These are phyloP conservation scores for Doryteuthis pealeii DNA, from an alignment of 1,140 invertebrate species.

Conservation along the genomic window DNA sequence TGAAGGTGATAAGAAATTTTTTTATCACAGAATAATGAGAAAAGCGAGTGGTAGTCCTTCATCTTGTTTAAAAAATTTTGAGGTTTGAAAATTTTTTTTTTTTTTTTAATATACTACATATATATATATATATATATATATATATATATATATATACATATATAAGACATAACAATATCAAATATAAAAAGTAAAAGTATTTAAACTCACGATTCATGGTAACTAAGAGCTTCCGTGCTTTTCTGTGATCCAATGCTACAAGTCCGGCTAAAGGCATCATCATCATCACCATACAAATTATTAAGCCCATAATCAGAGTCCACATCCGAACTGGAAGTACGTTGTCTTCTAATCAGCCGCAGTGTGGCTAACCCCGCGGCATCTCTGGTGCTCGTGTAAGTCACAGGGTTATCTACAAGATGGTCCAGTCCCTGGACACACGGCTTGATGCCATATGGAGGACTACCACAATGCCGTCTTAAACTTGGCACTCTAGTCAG, in stretches of 20 bases:
- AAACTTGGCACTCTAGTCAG: conserved; percentile 51
- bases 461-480: conserved; percentile 31
- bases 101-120: too few relatives aligned
- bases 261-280: not conserved
- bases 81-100: too few relatives aligned
- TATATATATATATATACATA: too few relatives aligned
- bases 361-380: conserved; percentile 80
- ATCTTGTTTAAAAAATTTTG: too few relatives aligned
- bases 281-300: conserved; percentile 31
- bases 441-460: conserved; percentile 30
- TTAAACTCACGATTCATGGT: not conserved
- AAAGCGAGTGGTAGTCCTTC: too few relatives aligned
- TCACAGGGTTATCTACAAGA: conserved; percentile 34
- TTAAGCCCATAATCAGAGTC: conserved; percentile 43
- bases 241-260: conserved; percentile 15
- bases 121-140: too few relatives aligned
- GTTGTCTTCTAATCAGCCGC: conserved; percentile 70
- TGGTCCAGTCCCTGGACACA: conserved; percentile 21
- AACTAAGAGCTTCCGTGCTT: not conserved
- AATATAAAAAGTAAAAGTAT: too few relatives aligned
- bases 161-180: too few relatives aligned
- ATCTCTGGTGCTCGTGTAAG: conserved; percentile 55
- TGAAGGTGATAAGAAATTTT: too few relatives aligned
- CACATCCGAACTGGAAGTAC: conserved; percentile 54
- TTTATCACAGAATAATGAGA: too few relatives aligned